A percentile compares a stretch with the other conserved stretches of the same genome.
These are phyloP conservation scores for Peromyscus attwateri DNA, from an alignment of 2,797 vertebrate genomes.

Conservation along the genomic window DNA sequence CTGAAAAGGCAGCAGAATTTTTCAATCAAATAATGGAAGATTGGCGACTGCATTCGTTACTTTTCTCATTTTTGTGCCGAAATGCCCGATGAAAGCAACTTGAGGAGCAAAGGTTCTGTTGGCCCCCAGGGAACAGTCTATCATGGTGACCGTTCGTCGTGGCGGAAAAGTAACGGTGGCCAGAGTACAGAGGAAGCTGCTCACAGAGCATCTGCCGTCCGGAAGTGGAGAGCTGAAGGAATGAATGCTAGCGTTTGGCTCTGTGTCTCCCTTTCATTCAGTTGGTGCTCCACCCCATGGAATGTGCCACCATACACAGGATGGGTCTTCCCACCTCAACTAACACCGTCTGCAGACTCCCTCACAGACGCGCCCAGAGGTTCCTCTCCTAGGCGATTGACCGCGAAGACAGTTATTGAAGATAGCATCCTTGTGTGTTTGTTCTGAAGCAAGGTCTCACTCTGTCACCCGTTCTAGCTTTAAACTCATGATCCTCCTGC, in stretches of 20 bases:
- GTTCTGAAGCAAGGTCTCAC: background rate
- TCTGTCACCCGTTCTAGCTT: background rate
- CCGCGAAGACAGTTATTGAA: background rate
- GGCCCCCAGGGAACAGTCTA: background rate
- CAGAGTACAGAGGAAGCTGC: too few species aligned
- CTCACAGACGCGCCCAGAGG: background rate
- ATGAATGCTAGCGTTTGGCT: background rate
- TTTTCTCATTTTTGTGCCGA: background rate
- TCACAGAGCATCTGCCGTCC: background rate
- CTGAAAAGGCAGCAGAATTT: slow-evolving; percentile 27
- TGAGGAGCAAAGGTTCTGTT: background rate
- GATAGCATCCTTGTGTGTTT: background rate
- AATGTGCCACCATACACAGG: background rate
- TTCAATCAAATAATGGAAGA: slow-evolving; percentile 44
- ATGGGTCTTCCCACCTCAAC: too few species aligned
- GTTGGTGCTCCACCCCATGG: too few species aligned
- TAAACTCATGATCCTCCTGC: background rate
- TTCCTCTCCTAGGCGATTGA: background rate
- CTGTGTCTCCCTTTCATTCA: background rate
- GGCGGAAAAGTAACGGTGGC: background rate
- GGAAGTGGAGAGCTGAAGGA: background rate
- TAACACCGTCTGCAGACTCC: background rate
- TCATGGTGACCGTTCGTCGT: background rate
- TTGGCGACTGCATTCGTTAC: background rate
- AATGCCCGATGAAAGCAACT: background rate